Base-by-base conservation (phyloP, 1,140 invertebrate species). In the Scaptomyza graminum region DNA sequence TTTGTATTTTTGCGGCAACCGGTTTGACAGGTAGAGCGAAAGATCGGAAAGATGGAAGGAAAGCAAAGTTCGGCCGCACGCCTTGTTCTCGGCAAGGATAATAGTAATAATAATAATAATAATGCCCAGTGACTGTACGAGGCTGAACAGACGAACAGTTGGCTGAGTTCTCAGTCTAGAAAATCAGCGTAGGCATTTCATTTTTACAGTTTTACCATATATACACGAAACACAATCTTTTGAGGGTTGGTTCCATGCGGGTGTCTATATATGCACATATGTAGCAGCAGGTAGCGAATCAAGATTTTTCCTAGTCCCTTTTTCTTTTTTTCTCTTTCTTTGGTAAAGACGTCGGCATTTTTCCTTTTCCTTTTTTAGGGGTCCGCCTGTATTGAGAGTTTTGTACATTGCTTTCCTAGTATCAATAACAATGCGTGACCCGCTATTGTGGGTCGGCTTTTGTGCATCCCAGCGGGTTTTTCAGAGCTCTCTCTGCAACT, bases 391-490 rank as follows among this genome's bases (percentile, higher is more conserved):
- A 34, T 34, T 9, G 31, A 2, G 31, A 65, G 49, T 72, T 77
- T 66, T 51, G 55, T 57, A 74, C 78, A 69, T 75, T 54, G 78
- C 78, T 75, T 85, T 87, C 82, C 82, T 72, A 87, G 82, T 85
- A 85, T 85, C 82, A 85, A 85, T 87, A 85, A 85, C 82, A 85
- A 85, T 85, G 82, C 66, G 75, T 74, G 59, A 62, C 62, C 61
- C 74, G 63, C 81, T 85, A 82, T 85, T 85, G 81, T 82, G 78
- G 66, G 74, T 73, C 61, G 67, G 81, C 78, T 72, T 87, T 87
- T 85, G 82, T 85, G 78, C 82, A 87, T 87, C 81, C 66, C 82
- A 82, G 76, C 68, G 68, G 68, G 63, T 68, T 62, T 34, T 67
- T 39, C 57, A 5, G 7, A 31, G n/a, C 46, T 66, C 63, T 66